phyloP scores from a whole-genome alignment of 1,140 invertebrate genomes.

The Cotesia typhae region DNA sequence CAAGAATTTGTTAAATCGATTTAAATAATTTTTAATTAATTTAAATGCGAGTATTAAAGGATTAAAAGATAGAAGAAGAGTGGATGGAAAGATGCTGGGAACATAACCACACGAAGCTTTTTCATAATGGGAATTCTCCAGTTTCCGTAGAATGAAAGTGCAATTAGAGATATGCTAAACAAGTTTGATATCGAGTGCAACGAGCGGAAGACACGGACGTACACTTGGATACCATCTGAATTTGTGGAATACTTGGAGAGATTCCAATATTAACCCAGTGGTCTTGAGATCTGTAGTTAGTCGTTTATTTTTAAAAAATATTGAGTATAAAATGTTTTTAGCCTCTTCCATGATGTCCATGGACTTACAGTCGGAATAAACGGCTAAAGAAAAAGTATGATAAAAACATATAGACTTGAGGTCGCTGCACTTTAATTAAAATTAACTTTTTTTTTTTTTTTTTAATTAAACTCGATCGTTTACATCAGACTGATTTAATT shows the following conservation, averaged over 20 bases:
- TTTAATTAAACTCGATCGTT: neutral
- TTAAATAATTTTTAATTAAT: too few relatives aligned
- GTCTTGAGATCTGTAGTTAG: neutral
- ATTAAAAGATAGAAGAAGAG: constrained; percentile 1
- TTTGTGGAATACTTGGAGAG: constrained; percentile 34
- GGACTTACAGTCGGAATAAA: neutral
- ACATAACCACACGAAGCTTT: constrained; percentile 9
- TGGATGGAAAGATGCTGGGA: neutral
- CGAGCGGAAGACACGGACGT: constrained; percentile 4
- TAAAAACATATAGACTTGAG: neutral
- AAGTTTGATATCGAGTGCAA: constrained; percentile 25
- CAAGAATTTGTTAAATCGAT: too few relatives aligned
- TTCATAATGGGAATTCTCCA: constrained; percentile 34
- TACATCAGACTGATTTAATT: neutral
- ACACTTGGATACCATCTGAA: constrained; percentile 31
- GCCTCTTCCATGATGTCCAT: neutral
- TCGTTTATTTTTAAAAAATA: constrained; percentile 7
- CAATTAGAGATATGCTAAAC: constrained; percentile 39
- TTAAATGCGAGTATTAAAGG: neutral
- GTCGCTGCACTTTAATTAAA: neutral
- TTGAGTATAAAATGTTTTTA: neutral
- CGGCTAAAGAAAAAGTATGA: neutral
- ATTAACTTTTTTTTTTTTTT: neutral
- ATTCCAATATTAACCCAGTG: constrained; percentile 34
- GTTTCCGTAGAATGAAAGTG: constrained; percentile 29